phyloP scores from a whole-genome alignment of 2,888 invertebrate genomes.

The Xanthia togata region DNA sequence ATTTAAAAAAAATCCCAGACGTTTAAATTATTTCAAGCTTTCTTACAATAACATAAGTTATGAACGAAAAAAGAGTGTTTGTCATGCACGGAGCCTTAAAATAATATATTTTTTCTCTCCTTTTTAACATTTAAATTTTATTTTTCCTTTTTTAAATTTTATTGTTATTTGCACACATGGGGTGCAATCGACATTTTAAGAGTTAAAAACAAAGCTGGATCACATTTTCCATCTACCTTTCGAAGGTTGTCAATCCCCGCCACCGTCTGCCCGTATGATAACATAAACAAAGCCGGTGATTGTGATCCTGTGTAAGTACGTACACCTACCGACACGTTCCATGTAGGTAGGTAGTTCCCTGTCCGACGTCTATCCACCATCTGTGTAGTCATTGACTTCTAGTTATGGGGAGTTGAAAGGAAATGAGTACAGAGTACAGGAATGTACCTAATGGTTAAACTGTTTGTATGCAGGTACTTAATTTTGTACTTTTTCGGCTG shows the following conservation, averaged over 20 bases:
- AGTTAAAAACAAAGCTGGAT: neutral
- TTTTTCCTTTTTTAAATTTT: too few relatives aligned
- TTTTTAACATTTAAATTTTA: too few relatives aligned
- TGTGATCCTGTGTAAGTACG: constrained; percentile 53
- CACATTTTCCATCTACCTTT: neutral
- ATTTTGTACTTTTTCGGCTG: neutral
- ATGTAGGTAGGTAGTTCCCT: neutral
- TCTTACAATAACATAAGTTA: too few relatives aligned
- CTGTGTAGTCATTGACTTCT: constrained; percentile 31
- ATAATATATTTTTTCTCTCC: too few relatives aligned
- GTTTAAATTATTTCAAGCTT: too few relatives aligned
- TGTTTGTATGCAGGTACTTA: neutral
- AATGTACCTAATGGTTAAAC: neutral
- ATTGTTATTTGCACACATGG: too few relatives aligned
- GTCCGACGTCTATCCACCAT: constrained; percentile 4
- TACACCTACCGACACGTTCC: neutral
- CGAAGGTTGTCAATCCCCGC: constrained; percentile 38
- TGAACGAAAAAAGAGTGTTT: too few relatives aligned
- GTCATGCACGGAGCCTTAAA: too few relatives aligned
- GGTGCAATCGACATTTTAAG: too few relatives aligned
- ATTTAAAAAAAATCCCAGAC: too few relatives aligned
- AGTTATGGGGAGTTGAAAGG: neutral
- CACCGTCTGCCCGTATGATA: constrained; percentile 62
- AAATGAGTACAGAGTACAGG: neutral
- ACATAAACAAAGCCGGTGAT: constrained; percentile 67